Base-by-base conservation (phyloP, 2,113 vertebrate species). In the Xenopus laevis region DNA sequence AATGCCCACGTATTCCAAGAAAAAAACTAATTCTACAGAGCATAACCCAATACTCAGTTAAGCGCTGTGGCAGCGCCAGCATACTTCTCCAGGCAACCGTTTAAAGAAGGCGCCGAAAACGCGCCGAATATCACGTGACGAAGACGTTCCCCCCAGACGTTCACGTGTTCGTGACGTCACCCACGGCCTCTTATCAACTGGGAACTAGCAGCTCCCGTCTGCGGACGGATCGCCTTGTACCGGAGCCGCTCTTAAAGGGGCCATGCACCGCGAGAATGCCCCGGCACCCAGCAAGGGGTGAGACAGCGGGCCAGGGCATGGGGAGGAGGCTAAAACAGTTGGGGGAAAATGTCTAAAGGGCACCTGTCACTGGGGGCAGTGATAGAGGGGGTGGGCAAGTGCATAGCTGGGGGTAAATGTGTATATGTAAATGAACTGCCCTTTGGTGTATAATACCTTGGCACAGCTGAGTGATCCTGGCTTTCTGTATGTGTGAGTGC, bases 201-300 rank as follows among this genome's bases (percentile, higher is more conserved):
- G 58, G 63, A 52, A 55, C 71, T 40, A 57, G 60, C 61, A 40
- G 66, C 72, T 68, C 40, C 57, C 67, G 72, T 74, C 72, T 74
- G 52, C 72, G 30, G 64, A 68, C 72, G 64, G 64, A 74, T 46
- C 72, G 72, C 58, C 65, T 74, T 74, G 64, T 66, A 74, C 72
- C 72, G 72, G 72, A 74, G 72, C 64, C 72, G 72, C 72, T 67
- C 72, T 74, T 74, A 74, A 74, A 74, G 72, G 72, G 72, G 72
- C 64, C 65, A 74, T 74, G 72, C 55, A 74, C 33, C 53, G 65
- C 15, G 21, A 60, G 21, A 40, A 44, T 30, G 40, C 10, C 63
- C 52, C 63, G 71, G 40, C 16, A 58, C 40, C 63, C 53, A 59
- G 65, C 52, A 13, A 40, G 64, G 71, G 72, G 72, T 74, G 44